Evolutionary conservation across 1,140 invertebrate genomes (phyloP), one percentile per base, ranked within the genome.

Genomic region (Scaptomyza pallida): DNA sequence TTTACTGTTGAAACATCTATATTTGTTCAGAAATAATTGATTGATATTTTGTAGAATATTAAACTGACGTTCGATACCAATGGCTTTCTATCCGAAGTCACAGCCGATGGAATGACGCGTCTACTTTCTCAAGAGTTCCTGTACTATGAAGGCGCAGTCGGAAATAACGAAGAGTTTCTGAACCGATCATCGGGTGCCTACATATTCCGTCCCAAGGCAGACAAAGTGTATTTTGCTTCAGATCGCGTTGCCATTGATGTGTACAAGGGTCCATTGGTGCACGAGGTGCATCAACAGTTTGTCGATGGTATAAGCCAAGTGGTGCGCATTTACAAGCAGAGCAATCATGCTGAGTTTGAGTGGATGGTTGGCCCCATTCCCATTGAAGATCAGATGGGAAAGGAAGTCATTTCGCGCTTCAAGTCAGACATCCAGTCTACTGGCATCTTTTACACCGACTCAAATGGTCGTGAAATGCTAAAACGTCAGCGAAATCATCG

Each of bases 361-460:
- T 99, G 97, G 97, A 92, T 98, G 2, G 93, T 99, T 73, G 98
- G 98, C 47, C 97, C 98, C 0, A 97, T 99, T 72, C 97, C 98
- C n/a, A 93, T 97, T 21, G 91, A 82, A 1, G 96, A 97, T 88
- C 86, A 91, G 0, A 82, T 94, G 44, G 97, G 97, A 0, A 98
- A 97, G 91, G 98, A 99, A 92, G 92, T 98, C 0, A 93, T 99
- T 3, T 94, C 94, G 0, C 93, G 93, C 37, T 98, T 95, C 48
- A 92, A 92, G 5, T 95, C 94, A 2, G 92, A 94, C 45, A 89
- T 98, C 19, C 71, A 93, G 0, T 94, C 94, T 0, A 92, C 94
- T 5, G 93, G 93, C 0, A 92, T 93, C 0, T 99, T 99, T 91
- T 98, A 95, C 83, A 99, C 98, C 0, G 98, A 99, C 91, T 95